Evolutionary conservation across 2,888 invertebrate genomes (phyloP).

Genomic region (Drosophila limbata): DNA sequence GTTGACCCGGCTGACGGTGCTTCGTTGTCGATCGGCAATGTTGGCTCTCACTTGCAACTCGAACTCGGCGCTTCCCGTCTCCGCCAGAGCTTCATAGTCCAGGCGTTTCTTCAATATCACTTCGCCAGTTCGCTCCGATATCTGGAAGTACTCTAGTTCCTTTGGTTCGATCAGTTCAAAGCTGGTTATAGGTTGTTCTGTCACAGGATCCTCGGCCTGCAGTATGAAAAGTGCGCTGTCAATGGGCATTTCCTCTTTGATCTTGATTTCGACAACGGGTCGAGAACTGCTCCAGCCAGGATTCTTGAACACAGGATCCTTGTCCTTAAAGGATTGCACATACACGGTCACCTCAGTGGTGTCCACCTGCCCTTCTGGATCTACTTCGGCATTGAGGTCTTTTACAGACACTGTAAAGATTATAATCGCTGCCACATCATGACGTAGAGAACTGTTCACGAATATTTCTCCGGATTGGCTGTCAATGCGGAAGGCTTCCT

Average conservation of each 20-base stretch:
- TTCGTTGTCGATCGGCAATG: conserved; percentile 84
- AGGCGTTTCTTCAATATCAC: conserved; percentile 90
- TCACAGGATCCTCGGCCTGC: conserved; percentile 90
- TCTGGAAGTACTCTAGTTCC: conserved; percentile 86
- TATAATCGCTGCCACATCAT: conserved; percentile 90
- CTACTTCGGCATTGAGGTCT: conserved; percentile 90
- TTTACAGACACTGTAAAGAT: conserved; percentile 90
- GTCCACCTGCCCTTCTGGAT: conserved; percentile 88
- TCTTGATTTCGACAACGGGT: conserved; percentile 88
- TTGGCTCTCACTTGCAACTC: conserved; percentile 87
- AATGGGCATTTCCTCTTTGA: conserved; percentile 92
- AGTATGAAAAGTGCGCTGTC: conserved; percentile 90
- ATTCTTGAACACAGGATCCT: conserved; percentile 91
- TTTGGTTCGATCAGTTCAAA: conserved; percentile 87
- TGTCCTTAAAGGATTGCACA: conserved; percentile 91
- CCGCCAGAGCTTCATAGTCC: conserved; percentile 90
- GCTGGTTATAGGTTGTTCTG: conserved; percentile 88
- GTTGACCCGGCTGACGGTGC: conserved; percentile 89
- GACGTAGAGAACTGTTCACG: conserved; percentile 89
- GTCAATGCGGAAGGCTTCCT: conserved; percentile 90
- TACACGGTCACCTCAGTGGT: conserved; percentile 91
- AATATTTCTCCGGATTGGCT: conserved; percentile 89
- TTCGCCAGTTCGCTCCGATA: conserved; percentile 90
- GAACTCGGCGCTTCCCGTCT: conserved; percentile 81
- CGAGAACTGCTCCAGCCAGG: conserved; percentile 90